Evolutionary conservation across 1,140 invertebrate species (phyloP).

Genomic region (Eupristina koningsbergeri): DNA sequence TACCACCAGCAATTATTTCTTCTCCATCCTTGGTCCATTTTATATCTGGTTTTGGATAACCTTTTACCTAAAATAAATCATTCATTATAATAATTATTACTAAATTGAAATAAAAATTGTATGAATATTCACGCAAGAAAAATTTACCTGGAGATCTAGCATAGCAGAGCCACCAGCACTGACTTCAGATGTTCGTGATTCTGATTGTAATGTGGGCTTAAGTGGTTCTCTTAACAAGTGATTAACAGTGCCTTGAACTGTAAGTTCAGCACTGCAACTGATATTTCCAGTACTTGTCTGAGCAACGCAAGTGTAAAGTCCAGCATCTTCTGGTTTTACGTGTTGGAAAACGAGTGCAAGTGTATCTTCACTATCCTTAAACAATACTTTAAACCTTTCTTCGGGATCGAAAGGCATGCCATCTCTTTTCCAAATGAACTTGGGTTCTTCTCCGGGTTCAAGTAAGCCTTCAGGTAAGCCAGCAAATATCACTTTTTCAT

Average conservation of each 20-base stretch:
- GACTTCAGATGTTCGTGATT: conserved; percentile 83
- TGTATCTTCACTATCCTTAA: conserved; percentile 93
- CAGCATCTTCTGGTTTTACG: conserved; percentile 93
- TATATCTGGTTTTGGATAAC: conserved; percentile 94
- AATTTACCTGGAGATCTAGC: conserved; percentile 83
- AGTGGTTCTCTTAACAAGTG: conserved; percentile 86
- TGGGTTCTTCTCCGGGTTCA: conserved; percentile 84
- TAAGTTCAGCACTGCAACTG: conserved; percentile 93
- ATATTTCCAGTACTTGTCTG: conserved; percentile 93
- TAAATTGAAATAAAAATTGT: neutral
- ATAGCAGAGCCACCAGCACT: conserved; percentile 92
- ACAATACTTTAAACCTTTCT: conserved; percentile 93
- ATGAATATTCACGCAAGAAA: neutral
- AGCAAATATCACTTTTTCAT: conserved; percentile 87
- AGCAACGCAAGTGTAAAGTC: conserved; percentile 94
- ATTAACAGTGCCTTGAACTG: conserved; percentile 90
- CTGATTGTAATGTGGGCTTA: conserved; percentile 83
- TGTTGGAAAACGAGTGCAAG: conserved; percentile 93
- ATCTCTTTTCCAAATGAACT: conserved; percentile 93
- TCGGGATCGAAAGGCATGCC: conserved; percentile 91
- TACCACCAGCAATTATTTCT: conserved; percentile 84
- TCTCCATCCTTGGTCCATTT: conserved; percentile 91
- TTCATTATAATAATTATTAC: neutral
- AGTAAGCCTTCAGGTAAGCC: conserved; percentile 80
- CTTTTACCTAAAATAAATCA: conserved; percentile 84